Evolutionary conservation across 1,140 invertebrate genomes (phyloP), one percentile per base, ranked within the genome.

Genomic region (Ganaspis sp.): DNA sequence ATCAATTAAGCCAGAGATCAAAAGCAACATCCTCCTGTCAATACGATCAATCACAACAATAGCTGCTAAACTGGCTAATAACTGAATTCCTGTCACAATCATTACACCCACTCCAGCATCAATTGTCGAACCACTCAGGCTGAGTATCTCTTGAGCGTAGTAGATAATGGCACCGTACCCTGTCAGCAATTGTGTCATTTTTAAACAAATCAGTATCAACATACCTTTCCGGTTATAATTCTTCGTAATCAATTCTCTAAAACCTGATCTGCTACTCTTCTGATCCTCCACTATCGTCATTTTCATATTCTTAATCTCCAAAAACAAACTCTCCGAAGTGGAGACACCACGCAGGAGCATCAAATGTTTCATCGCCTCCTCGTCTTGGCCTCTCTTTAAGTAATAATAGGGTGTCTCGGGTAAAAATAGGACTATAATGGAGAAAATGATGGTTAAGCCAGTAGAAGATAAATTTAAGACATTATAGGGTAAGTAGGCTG

Each of bases 371-470:
- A 87, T 90, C 0, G 93, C 92, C 0, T 83, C 85, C 0, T 85
- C 58, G 78, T 83, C 12, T 71, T 85, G 12, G 85, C 85, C 82
- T 34, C 83, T 85, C 84, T 90, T 89, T 0, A 91, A 15, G 0
- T 90, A 77, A 69, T 86, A 91, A 54, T 91, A 89, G 5, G 90
- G 90, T 9, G 95, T 96, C 89, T 97, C 96, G 0, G 96, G 95
- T 91, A 96, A 94, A 81, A 93, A 94, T 49, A 91, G 90, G 85
- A 95, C 95, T 1, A 92, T 93, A 0, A 94, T 76, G 9, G 95
- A 90, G 76, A 95, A 94, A 2, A 94, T 77, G 0, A 94, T 86
- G 0, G 94, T 92, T 23, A 94, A 79, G 9, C 88, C 12, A 0
- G 85, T 73, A 8, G 92, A 89, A 26, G 90, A 89, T 38, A 90